Base-by-base conservation (phyloP, 2,113 vertebrate genomes). In the Bolborhynchus lineola region DNA sequence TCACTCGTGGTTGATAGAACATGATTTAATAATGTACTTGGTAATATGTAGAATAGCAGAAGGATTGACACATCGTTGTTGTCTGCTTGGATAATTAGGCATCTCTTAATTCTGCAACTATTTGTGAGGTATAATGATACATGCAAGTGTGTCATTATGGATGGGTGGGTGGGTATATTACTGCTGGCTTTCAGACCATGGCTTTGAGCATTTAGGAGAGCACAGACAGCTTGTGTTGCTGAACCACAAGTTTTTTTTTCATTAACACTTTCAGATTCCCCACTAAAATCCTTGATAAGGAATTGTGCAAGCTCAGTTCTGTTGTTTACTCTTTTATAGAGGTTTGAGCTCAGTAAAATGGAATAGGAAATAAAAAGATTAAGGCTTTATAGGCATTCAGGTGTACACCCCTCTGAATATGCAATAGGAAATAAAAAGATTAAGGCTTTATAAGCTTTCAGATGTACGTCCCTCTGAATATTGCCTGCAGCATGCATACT, bases 61-160 rank as follows among this genome's bases (percentile, higher is more conserved):
- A 53, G 29, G 44, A 6, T 3, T 44, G n/a, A n/a, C 13, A 33
- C 1, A 0, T 55, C 1, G 0, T 62, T 46, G 50, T 81, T 44
- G 21, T 28, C 33, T 79, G 49, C 42, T 77, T 77, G 64, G n/a
- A 52, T 88, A 78, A 74, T 91, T 59, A 19, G 11, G 8, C 28
- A 25, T 62, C 29, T 72, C 50, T 75, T 84, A 74, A 55, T 55
- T 82, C 28, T 81, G 21, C 8, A 75, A 0, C 28, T 82, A 5
- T 74, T 69, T 29, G 18, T 82, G 60, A 86, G 28, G 49, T 2
- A 1, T 86, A 53, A 49, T 0, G 4, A 50, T 75, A 31, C 25
- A 5, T 53, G 52, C 67, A 55, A 2, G 71, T 24, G 2, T 57
- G 4, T 57, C 31, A n/a, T 57, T 57, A 5, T 55, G 24, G 41